A percentile compares a stretch with the other conserved stretches of the same genome.
Conservation (phyloP, 1,140 invertebrate genomes). For the Drosophila novamexicana region DNA sequence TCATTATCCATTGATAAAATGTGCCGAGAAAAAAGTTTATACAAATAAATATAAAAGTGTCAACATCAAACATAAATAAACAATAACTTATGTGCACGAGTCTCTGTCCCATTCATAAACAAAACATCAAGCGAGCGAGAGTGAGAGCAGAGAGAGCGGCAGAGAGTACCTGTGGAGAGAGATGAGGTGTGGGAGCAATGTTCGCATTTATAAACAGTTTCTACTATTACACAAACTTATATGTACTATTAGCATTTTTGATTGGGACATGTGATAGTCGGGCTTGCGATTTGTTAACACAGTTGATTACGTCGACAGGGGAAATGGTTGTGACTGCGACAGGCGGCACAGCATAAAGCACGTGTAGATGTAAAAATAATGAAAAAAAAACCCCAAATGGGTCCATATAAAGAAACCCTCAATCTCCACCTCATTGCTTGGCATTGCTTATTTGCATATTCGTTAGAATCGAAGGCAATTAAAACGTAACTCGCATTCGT, state of each 20-base stretch:
- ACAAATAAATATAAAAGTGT: conserved; percentile 11
- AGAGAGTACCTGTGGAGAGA: background rate
- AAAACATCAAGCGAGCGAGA: background rate
- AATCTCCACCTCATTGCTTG: background rate
- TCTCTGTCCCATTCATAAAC: conserved; percentile 31
- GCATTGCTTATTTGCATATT: background rate
- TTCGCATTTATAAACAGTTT: background rate
- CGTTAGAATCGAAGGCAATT: background rate
- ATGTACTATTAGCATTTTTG: conserved; percentile 7
- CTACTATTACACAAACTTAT: conserved; percentile 1
- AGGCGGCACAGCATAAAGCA: background rate
- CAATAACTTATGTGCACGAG: background rate
- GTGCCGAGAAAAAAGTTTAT: background rate
- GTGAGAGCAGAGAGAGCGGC: background rate
- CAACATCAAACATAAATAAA: conserved; percentile 33
- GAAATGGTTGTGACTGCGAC: background rate
- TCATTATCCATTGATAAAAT: conserved; percentile 40
- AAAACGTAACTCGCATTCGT: background rate
- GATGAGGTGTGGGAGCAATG: background rate
- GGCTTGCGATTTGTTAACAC: conserved; percentile 21
- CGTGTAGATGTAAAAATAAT: background rate
- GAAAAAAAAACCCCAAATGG: background rate
- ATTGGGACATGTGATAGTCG: conserved; percentile 7
- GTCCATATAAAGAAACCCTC: background rate
- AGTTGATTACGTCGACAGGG: conserved; percentile 31